These are phyloP conservation scores for Drosophila bunnanda DNA, from an alignment of 2,888 invertebrate genomes.

Conservation along the genomic window DNA sequence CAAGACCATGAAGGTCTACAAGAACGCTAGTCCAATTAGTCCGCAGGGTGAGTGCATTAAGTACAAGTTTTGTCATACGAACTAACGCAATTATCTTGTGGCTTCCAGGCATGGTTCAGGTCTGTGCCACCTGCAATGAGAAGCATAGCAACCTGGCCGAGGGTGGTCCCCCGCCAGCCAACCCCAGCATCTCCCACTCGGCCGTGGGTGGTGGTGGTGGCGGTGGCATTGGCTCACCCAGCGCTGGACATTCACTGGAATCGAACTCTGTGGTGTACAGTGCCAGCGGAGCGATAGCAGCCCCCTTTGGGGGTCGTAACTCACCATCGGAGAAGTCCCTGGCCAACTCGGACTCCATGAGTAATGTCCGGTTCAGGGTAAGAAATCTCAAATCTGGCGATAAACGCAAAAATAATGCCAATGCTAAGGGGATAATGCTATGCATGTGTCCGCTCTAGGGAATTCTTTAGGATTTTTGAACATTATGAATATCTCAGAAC, in stretches of 20 bases:
- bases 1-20: conserved; percentile 91
- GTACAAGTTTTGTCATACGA: conserved; percentile 8
- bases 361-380: conserved; percentile 84
- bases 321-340: conserved; percentile 84
- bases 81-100: conserved; percentile 22
- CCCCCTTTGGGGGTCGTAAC: conserved; percentile 75
- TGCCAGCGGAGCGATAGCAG: conserved; percentile 53
- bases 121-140: conserved; percentile 94
- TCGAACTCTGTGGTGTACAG: conserved; percentile 65
- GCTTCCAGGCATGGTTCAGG: conserved; percentile 91
- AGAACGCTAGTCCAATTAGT: conserved; percentile 94
- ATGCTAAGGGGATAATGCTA: background rate
- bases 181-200: conserved; percentile 52
- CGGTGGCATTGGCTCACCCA: conserved; percentile 39
- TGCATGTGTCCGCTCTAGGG: background rate
- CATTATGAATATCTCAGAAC: background rate
- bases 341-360: conserved; percentile 83
- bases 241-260: conserved; percentile 53
- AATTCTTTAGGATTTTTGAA: background rate
- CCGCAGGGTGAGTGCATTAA: conserved; percentile 89
- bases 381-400: conserved; percentile 41
- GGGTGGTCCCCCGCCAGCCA: conserved; percentile 79
- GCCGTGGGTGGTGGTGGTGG: background rate
- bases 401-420: background rate
- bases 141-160: conserved; percentile 86